Conservation (phyloP, 1,140 invertebrate species). For the Laodelphax striatellus region DNA sequence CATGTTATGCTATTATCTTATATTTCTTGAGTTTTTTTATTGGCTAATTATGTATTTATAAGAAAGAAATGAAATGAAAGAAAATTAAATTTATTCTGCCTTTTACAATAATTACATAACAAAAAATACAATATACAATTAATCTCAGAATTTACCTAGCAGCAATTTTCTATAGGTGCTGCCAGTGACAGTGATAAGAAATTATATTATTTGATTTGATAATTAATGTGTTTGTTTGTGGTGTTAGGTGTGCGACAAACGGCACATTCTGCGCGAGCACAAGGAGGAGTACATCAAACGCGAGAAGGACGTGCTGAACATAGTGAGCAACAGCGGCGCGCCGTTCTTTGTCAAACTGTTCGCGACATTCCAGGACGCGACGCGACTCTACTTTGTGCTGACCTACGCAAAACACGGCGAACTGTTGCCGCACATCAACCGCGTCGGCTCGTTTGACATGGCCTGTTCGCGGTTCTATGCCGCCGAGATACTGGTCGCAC, state of each 20-base stretch:
- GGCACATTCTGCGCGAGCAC: conserved; percentile 80
- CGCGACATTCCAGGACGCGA: conserved; percentile 92
- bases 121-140: no score
- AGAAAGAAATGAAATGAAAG: no score
- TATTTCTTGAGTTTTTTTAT: no score
- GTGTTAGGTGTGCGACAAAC: conserved; percentile 93
- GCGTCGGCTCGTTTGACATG: conserved; percentile 80
- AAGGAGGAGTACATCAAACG: conserved; percentile 88
- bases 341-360: conserved; percentile 88
- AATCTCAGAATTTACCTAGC: no score
- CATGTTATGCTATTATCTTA: no score
- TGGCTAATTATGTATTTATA: no score
- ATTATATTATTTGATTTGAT: background rate
- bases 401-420: conserved; percentile 93
- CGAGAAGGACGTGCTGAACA: conserved; percentile 82
- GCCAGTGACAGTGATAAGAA: no score
- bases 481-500: conserved; percentile 80
- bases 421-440: conserved; percentile 80
- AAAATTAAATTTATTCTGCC: no score
- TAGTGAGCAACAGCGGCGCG: conserved; percentile 45
- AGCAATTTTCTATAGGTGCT: no score
- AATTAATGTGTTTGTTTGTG: conserved; percentile 31
- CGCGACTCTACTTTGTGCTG: conserved; percentile 92
- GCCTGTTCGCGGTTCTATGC: conserved; percentile 87
- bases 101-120: no score